Conservation (phyloP, 2,797 vertebrate genomes). For the Myripristis jacobus region DNA sequence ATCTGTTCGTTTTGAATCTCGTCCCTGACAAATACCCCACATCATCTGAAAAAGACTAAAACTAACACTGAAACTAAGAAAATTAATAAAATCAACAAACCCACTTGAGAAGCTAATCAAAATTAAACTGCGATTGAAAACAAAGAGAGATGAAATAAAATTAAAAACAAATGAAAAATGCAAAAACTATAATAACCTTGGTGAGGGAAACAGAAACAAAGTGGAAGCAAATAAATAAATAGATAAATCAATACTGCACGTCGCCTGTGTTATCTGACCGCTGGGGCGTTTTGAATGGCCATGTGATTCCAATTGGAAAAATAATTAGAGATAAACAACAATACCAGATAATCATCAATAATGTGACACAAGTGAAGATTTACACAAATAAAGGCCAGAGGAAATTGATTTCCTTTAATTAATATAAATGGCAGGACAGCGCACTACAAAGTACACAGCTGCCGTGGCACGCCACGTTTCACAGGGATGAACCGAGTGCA, state of each 20-base stretch:
- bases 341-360: constrained; percentile 22
- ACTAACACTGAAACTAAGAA: too few species aligned
- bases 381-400: constrained; percentile 10
- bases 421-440: constrained; percentile 8
- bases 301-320: constrained; percentile 37
- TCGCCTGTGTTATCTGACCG: neutral
- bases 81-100: too few species aligned
- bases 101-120: too few species aligned
- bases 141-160: too few species aligned
- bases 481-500: constrained; percentile 26
- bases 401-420: constrained; percentile 45
- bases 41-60: too few species aligned
- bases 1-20: too few species aligned
- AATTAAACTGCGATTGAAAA: too few species aligned
- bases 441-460: neutral
- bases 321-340: constrained; percentile 30
- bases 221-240: constrained; percentile 39
- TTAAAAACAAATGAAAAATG: too few species aligned
- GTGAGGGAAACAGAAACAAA: constrained; percentile 7
- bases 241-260: constrained; percentile 14
- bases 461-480: constrained; percentile 9
- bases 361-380: constrained; percentile 30
- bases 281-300: constrained; percentile 1
- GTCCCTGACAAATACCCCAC: too few species aligned
- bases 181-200: too few species aligned